These are phyloP conservation scores for Tenodera sinensis DNA, from an alignment of 2,888 invertebrate genomes.

Conservation along the genomic window DNA sequence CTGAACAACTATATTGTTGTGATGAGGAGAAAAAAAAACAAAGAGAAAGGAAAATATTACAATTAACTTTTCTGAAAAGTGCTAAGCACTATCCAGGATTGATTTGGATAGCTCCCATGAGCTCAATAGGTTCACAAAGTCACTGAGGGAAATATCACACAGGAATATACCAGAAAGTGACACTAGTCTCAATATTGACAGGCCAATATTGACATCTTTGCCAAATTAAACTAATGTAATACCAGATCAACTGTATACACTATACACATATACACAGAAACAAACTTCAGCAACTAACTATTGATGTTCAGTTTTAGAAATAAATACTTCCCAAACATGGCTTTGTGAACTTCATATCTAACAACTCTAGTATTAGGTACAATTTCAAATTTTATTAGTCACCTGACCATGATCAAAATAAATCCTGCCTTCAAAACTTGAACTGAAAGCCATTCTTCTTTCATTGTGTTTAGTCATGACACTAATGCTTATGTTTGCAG, in stretches of 20 bases:
- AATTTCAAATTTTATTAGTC: not conserved
- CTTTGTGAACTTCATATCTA: not conserved
- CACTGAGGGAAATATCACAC: not conserved
- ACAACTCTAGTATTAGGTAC: not conserved
- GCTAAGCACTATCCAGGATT: constrained; percentile 1
- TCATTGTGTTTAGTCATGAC: not conserved
- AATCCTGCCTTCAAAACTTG: not conserved
- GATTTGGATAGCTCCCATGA: constrained; percentile 2
- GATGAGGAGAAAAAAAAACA: constrained; percentile 47
- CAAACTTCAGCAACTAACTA: not conserved
- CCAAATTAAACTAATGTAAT: not conserved
- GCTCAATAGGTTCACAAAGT: not conserved
- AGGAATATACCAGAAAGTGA: not conserved
- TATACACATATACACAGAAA: not conserved
- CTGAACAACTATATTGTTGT: constrained; percentile 84
- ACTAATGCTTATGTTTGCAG: not conserved
- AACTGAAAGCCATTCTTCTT: not conserved
- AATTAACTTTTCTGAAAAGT: constrained; percentile 25
- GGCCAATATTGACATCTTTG: not conserved
- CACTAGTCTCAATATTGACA: not conserved
- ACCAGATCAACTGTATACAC: not conserved
- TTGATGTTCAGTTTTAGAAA: not conserved
- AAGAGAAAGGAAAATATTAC: constrained; percentile 37
- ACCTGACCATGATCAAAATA: not conserved
- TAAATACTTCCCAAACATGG: not conserved